Evolutionary conservation across 2,113 vertebrate genomes (phyloP), one percentile per base, ranked within the genome.

Genomic region (Pundamilia nyererei): DNA sequence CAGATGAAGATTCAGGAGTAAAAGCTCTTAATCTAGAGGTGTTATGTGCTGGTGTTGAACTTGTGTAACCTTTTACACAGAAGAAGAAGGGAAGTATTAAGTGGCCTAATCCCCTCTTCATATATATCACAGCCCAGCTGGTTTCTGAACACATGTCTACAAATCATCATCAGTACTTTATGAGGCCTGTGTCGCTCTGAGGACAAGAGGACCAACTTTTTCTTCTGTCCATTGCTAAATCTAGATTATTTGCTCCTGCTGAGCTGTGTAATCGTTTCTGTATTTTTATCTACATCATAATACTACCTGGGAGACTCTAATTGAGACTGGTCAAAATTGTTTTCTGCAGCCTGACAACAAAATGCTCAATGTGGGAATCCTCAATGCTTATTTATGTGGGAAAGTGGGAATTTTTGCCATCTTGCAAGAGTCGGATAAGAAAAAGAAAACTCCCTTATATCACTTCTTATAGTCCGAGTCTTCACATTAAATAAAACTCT

Each of bases 1-100:
- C 94, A 95, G 90, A 93, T 92, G 91, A 58, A 84, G 84, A 93
- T 87, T 65, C 80, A 42, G 86, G 79, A 89, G 85, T 72, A 29
- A 2, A 24, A 49, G 77, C 87, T 80, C 33, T 15, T 75, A 77
- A 90, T 92, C 85, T 88, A 58, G 42, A 80, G 40, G 81, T 82
- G 84, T 88, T 86, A 80, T 58, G 83, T 35, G 51, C 19, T 87
- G 55, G 55, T 87, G 91, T 40, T 89, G 79, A 90, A 86, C 54
- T 87, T 21, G 68, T 68, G 33, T 45, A 75, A 89, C 85, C 83
- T 79, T 87, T 81, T n/a, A 81, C 86, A 84, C 31, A 65, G 70
- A 38, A 81, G 82, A 68, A 15, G 55, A 35, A 56, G 72, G 35
- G 33, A 85, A 53, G 56, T 40, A 70, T 83, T 65, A 88, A 93